A percentile compares a stretch with the other conserved stretches of the same genome.
phyloP scores from a whole-genome alignment of 1,140 invertebrate genomes.

The Zaprionus lachaisei region DNA sequence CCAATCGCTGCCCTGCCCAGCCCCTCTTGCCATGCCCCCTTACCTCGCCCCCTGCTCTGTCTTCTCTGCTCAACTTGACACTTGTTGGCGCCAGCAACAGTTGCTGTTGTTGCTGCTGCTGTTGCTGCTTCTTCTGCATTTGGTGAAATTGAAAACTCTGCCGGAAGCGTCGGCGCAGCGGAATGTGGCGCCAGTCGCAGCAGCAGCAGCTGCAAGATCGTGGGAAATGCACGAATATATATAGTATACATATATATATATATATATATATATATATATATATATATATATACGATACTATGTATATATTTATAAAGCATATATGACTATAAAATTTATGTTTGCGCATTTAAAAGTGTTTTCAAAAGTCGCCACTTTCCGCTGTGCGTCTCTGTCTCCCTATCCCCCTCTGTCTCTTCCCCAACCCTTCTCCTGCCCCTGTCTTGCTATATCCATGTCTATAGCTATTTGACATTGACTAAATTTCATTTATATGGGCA shows the following conservation, averaged over 20 bases:
- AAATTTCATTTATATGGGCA: slow-evolving; percentile 45
- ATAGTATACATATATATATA: not conserved
- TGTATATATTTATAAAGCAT: not conserved
- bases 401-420: not conserved
- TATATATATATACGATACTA: no score
- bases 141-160: slow-evolving; percentile 33
- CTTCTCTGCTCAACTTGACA: slow-evolving; percentile 59
- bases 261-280: not conserved
- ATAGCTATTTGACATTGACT: slow-evolving; percentile 44
- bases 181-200: slow-evolving; percentile 25
- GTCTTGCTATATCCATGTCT: slow-evolving; percentile 9
- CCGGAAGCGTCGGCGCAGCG: slow-evolving; percentile 22
- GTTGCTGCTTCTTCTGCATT: slow-evolving; percentile 23
- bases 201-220: slow-evolving; percentile 4
- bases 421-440: not conserved
- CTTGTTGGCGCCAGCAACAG: slow-evolving; percentile 67
- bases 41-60: not conserved
- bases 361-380: not conserved
- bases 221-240: not conserved
- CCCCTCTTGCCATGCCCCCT: not conserved
- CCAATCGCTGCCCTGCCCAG: not conserved
- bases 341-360: not conserved
- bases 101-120: slow-evolving; percentile 16
- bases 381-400: not conserved
- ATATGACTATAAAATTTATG: not conserved